Evolutionary conservation across 2,797 vertebrate genomes (phyloP).

Genomic region (Avahi laniger): DNA sequence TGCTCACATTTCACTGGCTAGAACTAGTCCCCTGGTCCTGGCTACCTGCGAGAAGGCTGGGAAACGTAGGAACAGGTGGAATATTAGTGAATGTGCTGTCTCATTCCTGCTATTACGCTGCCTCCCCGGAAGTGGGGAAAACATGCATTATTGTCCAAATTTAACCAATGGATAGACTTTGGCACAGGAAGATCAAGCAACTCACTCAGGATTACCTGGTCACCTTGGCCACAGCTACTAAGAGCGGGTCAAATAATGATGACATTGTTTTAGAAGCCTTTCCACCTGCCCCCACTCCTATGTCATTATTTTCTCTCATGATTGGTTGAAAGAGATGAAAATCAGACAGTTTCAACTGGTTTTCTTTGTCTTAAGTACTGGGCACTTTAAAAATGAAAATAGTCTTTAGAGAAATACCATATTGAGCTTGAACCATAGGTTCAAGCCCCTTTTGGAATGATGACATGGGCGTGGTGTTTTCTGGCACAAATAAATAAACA

Average conservation of each 20-base stretch:
- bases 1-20: neutral
- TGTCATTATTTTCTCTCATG: neutral
- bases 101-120: neutral
- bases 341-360: neutral
- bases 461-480: neutral
- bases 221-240: neutral
- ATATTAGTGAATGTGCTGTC: neutral
- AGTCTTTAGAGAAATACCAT: neutral
- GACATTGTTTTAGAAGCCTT: neutral
- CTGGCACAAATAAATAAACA: constrained; percentile 32
- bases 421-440: neutral
- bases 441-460: neutral
- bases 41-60: neutral
- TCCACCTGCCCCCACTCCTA: accelerated
- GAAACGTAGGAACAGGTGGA: neutral
- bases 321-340: neutral
- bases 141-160: neutral
- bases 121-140: neutral
- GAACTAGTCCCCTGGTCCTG: neutral
- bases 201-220: neutral
- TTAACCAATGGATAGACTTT: neutral
- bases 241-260: neutral
- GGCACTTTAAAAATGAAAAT: constrained; percentile 31
- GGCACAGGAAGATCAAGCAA: neutral
- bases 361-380: neutral